Percentiles rank a stretch among this genome's conserved stretches.
Conservation (phyloP, 2,113 vertebrate species). For the Geothlypis trichas region DNA sequence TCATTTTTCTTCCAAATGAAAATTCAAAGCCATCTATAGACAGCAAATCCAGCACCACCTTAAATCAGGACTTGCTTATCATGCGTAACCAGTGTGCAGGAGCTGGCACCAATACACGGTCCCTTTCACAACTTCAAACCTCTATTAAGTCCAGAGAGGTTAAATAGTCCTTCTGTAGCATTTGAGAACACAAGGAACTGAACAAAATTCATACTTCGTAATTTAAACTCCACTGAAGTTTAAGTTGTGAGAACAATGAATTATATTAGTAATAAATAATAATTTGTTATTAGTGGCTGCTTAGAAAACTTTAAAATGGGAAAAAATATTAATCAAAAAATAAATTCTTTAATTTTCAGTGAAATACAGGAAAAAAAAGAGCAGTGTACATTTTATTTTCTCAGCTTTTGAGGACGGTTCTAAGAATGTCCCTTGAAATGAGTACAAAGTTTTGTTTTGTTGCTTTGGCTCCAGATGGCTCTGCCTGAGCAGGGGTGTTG, state of each 20-base stretch:
- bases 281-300: not conserved
- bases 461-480: not conserved
- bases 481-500: not conserved
- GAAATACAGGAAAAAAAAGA: not conserved
- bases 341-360: not conserved
- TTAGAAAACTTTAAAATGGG: not conserved
- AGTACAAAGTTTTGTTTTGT: not conserved
- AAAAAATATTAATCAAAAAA: not conserved
- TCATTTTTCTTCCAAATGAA: not conserved
- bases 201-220: not conserved
- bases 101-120: not conserved
- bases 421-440: not conserved
- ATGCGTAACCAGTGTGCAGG: accelerated
- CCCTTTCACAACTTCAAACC: not conserved
- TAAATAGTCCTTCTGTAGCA: not conserved
- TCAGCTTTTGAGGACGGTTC: not conserved
- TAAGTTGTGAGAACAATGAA: not conserved
- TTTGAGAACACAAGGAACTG: not conserved
- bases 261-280: not conserved
- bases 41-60: not conserved
- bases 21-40: not conserved
- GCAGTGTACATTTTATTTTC: not conserved
- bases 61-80: not conserved
- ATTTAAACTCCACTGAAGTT: not conserved
- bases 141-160: not conserved